Evolutionary conservation across 2,797 vertebrate species (phyloP).

Genomic region (Champsocephalus esox): DNA sequence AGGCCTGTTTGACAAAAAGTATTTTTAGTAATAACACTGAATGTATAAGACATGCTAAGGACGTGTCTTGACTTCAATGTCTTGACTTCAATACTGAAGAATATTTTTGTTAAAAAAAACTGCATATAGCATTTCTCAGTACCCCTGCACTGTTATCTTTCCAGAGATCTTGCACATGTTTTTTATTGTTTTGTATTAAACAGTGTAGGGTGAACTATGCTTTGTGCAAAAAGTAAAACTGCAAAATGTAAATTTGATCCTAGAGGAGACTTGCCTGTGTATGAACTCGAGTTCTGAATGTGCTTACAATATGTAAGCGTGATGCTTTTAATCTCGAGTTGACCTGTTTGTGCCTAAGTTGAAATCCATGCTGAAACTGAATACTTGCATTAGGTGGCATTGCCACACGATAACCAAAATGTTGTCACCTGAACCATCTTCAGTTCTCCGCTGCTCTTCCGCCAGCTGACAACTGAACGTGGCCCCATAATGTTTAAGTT

Average conservation of each 20-base stretch:
- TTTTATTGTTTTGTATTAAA: slow-evolving; percentile 85
- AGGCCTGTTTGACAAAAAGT: slow-evolving; percentile 90
- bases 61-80: slow-evolving; percentile 88
- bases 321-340: slow-evolving; percentile 38
- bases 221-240: slow-evolving; percentile 72
- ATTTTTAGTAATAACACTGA: slow-evolving; percentile 99
- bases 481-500: slow-evolving; percentile 29
- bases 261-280: slow-evolving; percentile 76
- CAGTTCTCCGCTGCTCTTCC: slow-evolving; percentile 79
- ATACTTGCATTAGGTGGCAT: slow-evolving; percentile 41
- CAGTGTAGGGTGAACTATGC: slow-evolving; percentile 85
- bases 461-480: slow-evolving; percentile 64
- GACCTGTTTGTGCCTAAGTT: slow-evolving; percentile 73
- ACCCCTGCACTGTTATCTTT: slow-evolving; percentile 86
- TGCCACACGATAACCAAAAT: slow-evolving; percentile 51
- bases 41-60: slow-evolving; percentile 90
- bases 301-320: slow-evolving; percentile 44
- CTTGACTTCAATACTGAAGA: slow-evolving; percentile 87
- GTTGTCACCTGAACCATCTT: slow-evolving; percentile 41
- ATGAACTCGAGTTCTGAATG: slow-evolving; percentile 50
- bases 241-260: slow-evolving; percentile 57
- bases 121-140: slow-evolving; percentile 77
- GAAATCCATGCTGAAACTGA: slow-evolving; percentile 47
- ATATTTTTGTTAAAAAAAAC: slow-evolving; percentile 89
- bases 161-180: slow-evolving; percentile 87